Base-by-base conservation (phyloP, 2,797 vertebrate species). In the Enteromius anoplus region DNA sequence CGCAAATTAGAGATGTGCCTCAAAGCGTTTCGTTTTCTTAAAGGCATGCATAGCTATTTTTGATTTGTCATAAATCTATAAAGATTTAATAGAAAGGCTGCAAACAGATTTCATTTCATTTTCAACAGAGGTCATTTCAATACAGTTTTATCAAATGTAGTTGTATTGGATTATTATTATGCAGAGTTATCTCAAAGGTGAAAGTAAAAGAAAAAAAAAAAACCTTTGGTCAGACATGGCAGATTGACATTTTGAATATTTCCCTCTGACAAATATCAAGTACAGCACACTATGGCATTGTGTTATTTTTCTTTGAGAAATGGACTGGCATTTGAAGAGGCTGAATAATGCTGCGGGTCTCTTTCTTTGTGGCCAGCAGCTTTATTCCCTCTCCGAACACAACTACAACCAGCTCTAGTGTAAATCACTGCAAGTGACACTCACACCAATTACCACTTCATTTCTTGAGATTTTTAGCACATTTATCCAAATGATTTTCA, bases 1-100 rank as follows among this genome's bases (percentile, higher is more conserved):
- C 34, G 78, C 86, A 86, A 89, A 81, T 83, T 86, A 87, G 45
- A 55, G 37, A 69, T 84, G 55, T 73, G 68, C 42, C 87, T 88
- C 81, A 90, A 90, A 89, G 83, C 66, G 9, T 81, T 26, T 58
- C 53, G 32, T 47, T 86, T 86, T 78, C 5, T 40, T 45, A 82
- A 80, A 19, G 8, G 83, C 29, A 29, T 82, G 81, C 82, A 87
- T 87, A 40, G 75, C 81, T 87, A 51, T 72, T 72, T 62, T 47
- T 75, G 82, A 68, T 37, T 69, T 37, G 78, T 55, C 53, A 29
- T 79, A 83, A 83, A 84, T 70, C 68, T 75, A 65, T 45, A 49
- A 75, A 64, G 81, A 75, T 26, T 75, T 78, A 85, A 53, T 49
- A 49, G 71, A 64, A 60, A 32, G 60, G 32, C 45, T 68, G 66